Evolutionary conservation across 2,113 vertebrate genomes (phyloP).

Genomic region (Chaenogobius annularis): DNA sequence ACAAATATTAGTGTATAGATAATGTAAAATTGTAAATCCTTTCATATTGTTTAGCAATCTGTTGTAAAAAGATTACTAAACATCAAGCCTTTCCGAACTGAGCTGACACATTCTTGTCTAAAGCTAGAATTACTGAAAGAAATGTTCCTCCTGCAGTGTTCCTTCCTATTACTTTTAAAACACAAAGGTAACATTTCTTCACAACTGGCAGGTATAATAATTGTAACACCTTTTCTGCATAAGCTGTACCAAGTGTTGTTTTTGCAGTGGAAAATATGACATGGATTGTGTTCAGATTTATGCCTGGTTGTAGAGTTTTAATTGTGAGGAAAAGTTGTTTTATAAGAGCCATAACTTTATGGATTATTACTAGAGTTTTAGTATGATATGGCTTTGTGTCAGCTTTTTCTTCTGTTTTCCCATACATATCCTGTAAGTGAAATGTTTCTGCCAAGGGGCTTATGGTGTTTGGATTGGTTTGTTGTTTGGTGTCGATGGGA

Average conservation of each 20-base stretch:
- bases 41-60: constrained; percentile 17
- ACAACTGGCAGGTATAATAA: constrained; percentile 42
- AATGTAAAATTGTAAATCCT: not conserved
- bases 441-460: not conserved
- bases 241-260: constrained; percentile 24
- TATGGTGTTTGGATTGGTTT: not conserved
- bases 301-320: constrained; percentile 23
- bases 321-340: constrained; percentile 8
- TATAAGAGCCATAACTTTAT: constrained; percentile 7
- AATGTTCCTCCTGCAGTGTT: constrained; percentile 22
- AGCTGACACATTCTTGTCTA: not conserved
- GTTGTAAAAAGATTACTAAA: constrained; percentile 3
- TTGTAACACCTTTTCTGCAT: constrained; percentile 39
- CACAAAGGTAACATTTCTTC: constrained; percentile 32
- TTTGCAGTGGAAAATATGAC: constrained; percentile 57
- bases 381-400: not conserved
- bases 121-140: constrained; percentile 15
- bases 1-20: not conserved
- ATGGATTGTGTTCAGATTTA: constrained; percentile 35
- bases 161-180: no score
- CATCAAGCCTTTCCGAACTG: not conserved
- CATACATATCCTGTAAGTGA: not conserved
- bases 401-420: not conserved
- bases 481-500: not conserved
- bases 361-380: not conserved